Evolutionary conservation across 2,888 invertebrate species (phyloP).

Genomic region (Oligia fasciuncula): DNA sequence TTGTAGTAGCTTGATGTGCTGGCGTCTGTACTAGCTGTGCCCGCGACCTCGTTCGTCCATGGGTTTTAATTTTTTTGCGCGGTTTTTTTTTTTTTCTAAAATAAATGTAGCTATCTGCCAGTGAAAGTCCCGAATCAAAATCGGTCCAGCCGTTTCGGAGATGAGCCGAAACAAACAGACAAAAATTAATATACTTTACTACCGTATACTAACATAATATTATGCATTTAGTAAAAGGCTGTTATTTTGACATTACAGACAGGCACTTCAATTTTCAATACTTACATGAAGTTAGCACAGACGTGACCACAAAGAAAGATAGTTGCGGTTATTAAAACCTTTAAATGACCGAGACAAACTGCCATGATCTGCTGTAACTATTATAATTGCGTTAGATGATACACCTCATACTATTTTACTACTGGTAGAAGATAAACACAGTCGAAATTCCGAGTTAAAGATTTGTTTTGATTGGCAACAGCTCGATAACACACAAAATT

Average conservation of each 20-base stretch:
- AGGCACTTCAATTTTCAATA: background rate
- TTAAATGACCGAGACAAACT: background rate
- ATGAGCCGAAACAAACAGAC: background rate
- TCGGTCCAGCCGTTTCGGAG: background rate
- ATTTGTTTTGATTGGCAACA: constrained; percentile 31
- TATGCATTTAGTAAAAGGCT: background rate
- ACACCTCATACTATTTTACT: background rate
- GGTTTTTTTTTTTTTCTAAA: background rate
- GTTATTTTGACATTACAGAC: background rate
- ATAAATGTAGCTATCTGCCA: background rate
- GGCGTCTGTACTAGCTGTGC: too few relatives aligned
- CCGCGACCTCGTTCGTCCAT: background rate
- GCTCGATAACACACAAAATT: background rate
- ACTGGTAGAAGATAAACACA: constrained; percentile 6
- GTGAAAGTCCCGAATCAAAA: background rate
- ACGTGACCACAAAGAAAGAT: background rate
- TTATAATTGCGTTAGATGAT: background rate
- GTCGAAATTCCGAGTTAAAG: background rate
- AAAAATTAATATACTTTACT: background rate
- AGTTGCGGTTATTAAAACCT: background rate
- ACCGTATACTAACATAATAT: too few relatives aligned
- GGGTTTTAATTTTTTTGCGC: background rate
- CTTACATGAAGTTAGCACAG: background rate
- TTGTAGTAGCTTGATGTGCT: too few relatives aligned
- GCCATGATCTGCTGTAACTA: background rate